Evolutionary conservation across 2,797 vertebrate genomes (phyloP).

Genomic region (Leptodactylus fallax): DNA sequence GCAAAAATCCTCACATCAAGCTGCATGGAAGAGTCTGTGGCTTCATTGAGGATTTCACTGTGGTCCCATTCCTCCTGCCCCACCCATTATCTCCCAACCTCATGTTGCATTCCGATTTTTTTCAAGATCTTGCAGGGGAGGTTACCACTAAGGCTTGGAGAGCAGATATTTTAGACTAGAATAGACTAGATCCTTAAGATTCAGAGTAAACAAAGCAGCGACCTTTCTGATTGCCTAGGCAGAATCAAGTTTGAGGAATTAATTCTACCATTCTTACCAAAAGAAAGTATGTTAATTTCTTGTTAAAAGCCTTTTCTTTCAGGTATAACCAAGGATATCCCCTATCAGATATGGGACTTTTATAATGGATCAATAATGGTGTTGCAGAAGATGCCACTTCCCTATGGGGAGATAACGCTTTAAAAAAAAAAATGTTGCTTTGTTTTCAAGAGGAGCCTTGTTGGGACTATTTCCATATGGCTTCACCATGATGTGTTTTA

Average conservation of each 20-base stretch:
- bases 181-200: constrained; percentile 73
- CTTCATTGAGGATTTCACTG: constrained; percentile 88
- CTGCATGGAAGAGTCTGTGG: constrained; percentile 87
- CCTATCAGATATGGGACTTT: constrained; percentile 89
- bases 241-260: constrained; percentile 75
- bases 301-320: constrained; percentile 94
- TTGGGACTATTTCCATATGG: constrained; percentile 87
- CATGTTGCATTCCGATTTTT: constrained; percentile 75
- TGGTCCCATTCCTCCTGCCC: constrained; percentile 57
- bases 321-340: constrained; percentile 90
- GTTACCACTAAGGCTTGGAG: constrained; percentile 74
- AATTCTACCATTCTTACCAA: constrained; percentile 67
- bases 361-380: constrained; percentile 89
- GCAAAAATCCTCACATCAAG: constrained; percentile 86
- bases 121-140: constrained; percentile 82
- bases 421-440: constrained; percentile 83
- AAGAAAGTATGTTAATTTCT: constrained; percentile 86
- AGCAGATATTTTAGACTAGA: constrained; percentile 67
- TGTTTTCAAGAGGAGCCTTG: constrained; percentile 89
- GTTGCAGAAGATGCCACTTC: constrained; percentile 91
- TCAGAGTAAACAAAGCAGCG: too few species aligned
- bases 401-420: constrained; percentile 88
- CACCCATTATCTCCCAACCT: constrained; percentile 70
- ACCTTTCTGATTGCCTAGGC: constrained; percentile 69
- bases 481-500: constrained; percentile 80